Percentiles rank a stretch among this genome's conserved stretches.
These are phyloP conservation scores for Glaucidium brasilianum DNA, from an alignment of 2,113 vertebrate species.

Conservation along the genomic window DNA sequence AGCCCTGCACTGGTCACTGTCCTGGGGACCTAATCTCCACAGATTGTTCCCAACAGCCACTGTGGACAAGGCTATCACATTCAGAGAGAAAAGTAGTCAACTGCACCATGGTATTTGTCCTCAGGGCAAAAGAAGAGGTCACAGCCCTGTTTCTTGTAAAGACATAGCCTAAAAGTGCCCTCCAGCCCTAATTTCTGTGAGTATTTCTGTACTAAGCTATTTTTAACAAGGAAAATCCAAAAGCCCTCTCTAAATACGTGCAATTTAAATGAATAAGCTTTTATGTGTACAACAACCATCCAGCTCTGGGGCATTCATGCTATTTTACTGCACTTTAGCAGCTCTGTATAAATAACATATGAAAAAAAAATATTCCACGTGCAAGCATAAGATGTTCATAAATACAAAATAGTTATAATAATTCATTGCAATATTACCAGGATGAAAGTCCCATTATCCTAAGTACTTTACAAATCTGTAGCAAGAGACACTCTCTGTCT, in stretches of 20 bases:
- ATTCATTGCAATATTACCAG: not conserved
- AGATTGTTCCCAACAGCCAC: not conserved
- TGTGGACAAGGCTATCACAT: not conserved
- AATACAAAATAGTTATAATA: not conserved
- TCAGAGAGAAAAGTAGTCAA: not conserved
- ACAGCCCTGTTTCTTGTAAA: not conserved
- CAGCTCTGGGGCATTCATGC: slow-evolving; percentile 26
- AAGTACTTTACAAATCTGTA: not conserved
- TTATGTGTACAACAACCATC: not conserved
- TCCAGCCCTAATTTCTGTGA: not conserved
- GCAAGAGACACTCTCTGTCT: not conserved
- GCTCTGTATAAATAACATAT: not conserved
- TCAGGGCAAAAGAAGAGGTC: not conserved
- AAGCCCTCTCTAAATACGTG: not conserved
- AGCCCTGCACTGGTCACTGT: not conserved
- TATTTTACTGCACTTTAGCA: slow-evolving; percentile 16
- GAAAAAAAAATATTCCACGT: not conserved
- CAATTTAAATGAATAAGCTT: slow-evolving; percentile 32
- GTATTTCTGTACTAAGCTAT: not conserved
- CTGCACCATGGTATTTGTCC: not conserved
- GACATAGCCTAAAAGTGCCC: not conserved
- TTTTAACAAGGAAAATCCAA: slow-evolving; percentile 36
- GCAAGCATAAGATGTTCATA: not conserved
- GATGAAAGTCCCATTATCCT: not conserved
- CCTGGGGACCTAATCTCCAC: not conserved